Evolutionary conservation across 2,113 vertebrate species (phyloP).

Genomic region (Cyprinodon tularosa): DNA sequence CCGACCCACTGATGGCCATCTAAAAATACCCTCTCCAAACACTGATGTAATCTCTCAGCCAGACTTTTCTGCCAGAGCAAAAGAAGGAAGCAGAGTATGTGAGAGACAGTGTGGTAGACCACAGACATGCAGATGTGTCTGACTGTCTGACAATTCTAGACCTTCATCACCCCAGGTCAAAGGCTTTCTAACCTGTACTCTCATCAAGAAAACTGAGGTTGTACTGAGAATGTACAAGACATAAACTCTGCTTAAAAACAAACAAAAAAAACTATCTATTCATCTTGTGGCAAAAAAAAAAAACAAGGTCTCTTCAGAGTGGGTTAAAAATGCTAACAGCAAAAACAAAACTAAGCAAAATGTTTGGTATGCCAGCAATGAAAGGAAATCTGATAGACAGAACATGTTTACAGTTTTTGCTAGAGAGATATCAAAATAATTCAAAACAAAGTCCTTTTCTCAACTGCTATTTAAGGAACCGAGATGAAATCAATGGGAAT

Average conservation of each 20-base stretch:
- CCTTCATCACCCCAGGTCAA: slow-evolving; percentile 47
- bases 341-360: neutral
- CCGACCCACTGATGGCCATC: slow-evolving; percentile 52
- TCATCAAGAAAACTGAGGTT: slow-evolving; percentile 27
- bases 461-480: neutral
- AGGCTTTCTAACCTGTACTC: slow-evolving; percentile 30
- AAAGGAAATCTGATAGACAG: neutral
- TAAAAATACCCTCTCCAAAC: slow-evolving; percentile 65
- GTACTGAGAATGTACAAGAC: slow-evolving; percentile 10
- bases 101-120: slow-evolving; percentile 66
- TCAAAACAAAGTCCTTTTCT: slow-evolving; percentile 5
- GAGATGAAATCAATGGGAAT: neutral
- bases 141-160: slow-evolving; percentile 59
- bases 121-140: slow-evolving; percentile 64
- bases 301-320: neutral
- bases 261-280: slow-evolving; percentile 16
- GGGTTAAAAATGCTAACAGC: neutral
- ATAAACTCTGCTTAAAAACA: neutral
- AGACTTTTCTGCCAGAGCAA: slow-evolving; percentile 28
- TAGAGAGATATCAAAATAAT: neutral
- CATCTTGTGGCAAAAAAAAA: slow-evolving; percentile 5
- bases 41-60: slow-evolving; percentile 65
- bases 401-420: neutral
- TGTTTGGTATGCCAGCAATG: neutral
- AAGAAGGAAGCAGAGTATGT: slow-evolving; percentile 42